Base-by-base conservation (phyloP, 2,888 invertebrate genomes). In the Napeogenes inachia region DNA sequence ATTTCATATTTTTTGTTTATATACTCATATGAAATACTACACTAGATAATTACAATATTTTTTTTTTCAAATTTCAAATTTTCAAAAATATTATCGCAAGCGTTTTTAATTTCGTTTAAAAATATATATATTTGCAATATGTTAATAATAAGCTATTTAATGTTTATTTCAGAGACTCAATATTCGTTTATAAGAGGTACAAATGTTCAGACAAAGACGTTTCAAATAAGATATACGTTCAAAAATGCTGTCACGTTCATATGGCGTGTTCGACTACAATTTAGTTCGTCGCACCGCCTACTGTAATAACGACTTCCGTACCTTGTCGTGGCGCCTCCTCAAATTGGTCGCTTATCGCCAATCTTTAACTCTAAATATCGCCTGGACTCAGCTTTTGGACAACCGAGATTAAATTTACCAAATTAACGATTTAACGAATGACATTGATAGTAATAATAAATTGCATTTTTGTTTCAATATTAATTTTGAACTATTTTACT, bases 281-380 rank as follows among this genome's bases (percentile, higher is more conserved):
- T 89, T 89, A 80, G 82, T 81, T 75, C 77, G 81, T 87, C 85
- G 85, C 85, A 80, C 88, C 89, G 89, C 89, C 89, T 87, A 85
- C 89, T 87, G 87, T 89, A 88, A 89, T 89, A 89, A 89, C 89
- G 89, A 88, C 89, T 89, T 89, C 89, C 89, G 89, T 86, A 86
- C 88, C 87, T 84, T 81, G 87, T 82, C 87, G 87, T 85, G 88
- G 89, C 87, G 89, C 89, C 89, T 89, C 87, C 89, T 87, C 84
- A 87, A 89, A 89, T 89, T 89, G 89, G 89, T 89, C 89, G 89
- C 89, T 89, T 89, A 89, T 89, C 89, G 88, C 89, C 85, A 85
- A 89, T 89, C 89, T 89, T 85, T 78, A 83, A 84, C 81, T 85
- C 82, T 21, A 84, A 84, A 83, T 86, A 85, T 86, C 85, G 82